Conservation (phyloP, 2,113 vertebrate genomes). For the Porphyrio hochstetteri region DNA sequence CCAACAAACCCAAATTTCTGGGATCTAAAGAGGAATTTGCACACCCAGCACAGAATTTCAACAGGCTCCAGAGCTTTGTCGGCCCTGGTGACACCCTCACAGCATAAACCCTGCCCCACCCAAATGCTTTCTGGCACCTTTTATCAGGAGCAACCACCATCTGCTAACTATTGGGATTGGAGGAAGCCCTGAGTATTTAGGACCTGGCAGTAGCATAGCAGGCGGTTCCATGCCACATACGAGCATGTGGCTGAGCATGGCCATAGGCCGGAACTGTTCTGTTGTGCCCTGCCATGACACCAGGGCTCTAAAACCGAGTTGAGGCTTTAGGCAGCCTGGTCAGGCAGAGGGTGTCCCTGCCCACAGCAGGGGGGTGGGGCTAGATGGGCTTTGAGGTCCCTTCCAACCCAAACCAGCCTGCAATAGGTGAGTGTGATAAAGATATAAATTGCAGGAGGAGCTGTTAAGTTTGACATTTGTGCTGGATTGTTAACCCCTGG, state of each 20-base stretch:
- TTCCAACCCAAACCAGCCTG: too few species aligned
- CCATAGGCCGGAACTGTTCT: neutral
- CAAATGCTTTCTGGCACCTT: neutral
- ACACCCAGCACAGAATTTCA: neutral
- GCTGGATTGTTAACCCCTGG: neutral
- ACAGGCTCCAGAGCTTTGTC: neutral
- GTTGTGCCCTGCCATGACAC: fast-evolving
- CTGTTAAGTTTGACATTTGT: neutral
- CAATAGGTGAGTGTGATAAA: neutral
- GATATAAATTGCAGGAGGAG: neutral
- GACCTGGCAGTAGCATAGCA: neutral
- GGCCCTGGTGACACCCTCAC: neutral
- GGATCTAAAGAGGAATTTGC: neutral
- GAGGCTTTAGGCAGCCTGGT: neutral
- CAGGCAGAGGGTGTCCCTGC: too few species aligned
- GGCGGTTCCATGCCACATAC: neutral
- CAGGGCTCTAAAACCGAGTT: neutral
- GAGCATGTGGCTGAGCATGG: neutral
- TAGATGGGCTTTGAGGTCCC: too few species aligned
- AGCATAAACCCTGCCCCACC: neutral
- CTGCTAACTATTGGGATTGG: neutral
- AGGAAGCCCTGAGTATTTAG: neutral
- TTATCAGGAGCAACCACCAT: neutral
- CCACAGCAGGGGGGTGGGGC: too few species aligned
- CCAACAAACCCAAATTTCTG: neutral